Conservation (phyloP, 2,113 vertebrate species). For the Xerus inauris region DNA sequence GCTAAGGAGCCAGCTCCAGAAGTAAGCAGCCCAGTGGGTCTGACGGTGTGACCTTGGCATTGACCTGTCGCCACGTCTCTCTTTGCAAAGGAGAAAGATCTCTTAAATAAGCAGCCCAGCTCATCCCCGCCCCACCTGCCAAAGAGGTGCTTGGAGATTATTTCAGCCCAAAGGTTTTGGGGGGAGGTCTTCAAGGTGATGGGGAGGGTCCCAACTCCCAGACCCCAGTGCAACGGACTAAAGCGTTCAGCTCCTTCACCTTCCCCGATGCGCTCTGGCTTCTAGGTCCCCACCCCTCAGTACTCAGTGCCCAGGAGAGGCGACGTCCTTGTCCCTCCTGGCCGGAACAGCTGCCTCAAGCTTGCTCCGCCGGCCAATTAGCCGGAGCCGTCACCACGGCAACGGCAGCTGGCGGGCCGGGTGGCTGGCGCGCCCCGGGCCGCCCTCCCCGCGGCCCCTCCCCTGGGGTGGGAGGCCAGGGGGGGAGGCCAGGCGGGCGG, state of each 20-base stretch:
- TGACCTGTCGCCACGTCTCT: constrained; percentile 39
- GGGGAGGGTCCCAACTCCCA: neutral
- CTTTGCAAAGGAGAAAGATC: neutral
- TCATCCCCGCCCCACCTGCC: too few species aligned
- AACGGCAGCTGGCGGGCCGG: constrained; percentile 79
- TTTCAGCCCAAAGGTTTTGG: constrained; percentile 14
- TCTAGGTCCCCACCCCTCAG: constrained; percentile 28
- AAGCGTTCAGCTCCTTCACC: neutral
- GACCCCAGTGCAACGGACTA: neutral
- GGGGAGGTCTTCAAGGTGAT: neutral
- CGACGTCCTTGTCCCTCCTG: constrained; percentile 83
- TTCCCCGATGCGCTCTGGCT: neutral
- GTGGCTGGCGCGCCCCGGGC: constrained; percentile 67
- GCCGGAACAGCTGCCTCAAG: constrained; percentile 74
- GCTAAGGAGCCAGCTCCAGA: neutral
- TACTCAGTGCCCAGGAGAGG: constrained; percentile 55
- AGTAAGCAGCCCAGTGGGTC: neutral
- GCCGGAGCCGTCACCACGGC: constrained; percentile 80
- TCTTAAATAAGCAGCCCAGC: neutral
- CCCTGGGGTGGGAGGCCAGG: constrained; percentile 62
- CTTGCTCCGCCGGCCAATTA: constrained; percentile 73
- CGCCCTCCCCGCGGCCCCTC: constrained; percentile 57
- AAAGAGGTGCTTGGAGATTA: neutral
- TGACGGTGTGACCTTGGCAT: constrained; percentile 73
- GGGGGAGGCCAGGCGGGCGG: neutral